Evolutionary conservation across 2,113 vertebrate genomes (phyloP).

Genomic region (Aramus guarauna): DNA sequence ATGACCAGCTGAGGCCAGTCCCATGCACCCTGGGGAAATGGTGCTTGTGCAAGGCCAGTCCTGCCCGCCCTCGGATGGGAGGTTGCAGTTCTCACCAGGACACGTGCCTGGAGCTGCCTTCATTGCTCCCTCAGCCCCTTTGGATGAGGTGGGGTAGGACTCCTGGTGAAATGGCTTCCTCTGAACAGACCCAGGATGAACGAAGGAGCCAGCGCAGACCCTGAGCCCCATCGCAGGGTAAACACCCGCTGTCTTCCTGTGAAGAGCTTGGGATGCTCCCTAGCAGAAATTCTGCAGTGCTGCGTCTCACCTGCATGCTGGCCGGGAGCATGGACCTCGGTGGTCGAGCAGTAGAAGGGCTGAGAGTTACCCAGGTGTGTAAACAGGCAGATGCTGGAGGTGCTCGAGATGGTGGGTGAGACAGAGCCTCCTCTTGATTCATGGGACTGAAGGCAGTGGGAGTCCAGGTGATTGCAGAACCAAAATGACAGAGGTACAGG

Average conservation of each 20-base stretch:
- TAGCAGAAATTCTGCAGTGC: background rate
- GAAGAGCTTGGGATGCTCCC: background rate
- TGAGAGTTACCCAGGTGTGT: background rate
- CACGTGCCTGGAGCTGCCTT: fast-evolving
- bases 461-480: background rate
- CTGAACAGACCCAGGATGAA: background rate
- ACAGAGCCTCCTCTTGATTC: background rate
- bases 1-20: background rate
- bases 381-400: background rate
- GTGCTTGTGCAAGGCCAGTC: background rate
- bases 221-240: background rate
- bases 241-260: background rate
- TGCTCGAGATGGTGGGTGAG: background rate
- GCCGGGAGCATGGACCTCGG: fast-evolving
- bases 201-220: background rate
- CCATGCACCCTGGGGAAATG: background rate
- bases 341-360: fast-evolving
- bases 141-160: background rate
- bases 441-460: background rate
- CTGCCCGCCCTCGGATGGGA: background rate
- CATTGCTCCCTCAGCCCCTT: too few species aligned
- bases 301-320: background rate
- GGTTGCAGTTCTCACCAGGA: background rate
- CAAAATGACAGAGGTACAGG: background rate
- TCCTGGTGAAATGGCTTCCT: background rate